phyloP scores from a whole-genome alignment of 2,113 vertebrate species.

The Malaclemys terrapin region DNA sequence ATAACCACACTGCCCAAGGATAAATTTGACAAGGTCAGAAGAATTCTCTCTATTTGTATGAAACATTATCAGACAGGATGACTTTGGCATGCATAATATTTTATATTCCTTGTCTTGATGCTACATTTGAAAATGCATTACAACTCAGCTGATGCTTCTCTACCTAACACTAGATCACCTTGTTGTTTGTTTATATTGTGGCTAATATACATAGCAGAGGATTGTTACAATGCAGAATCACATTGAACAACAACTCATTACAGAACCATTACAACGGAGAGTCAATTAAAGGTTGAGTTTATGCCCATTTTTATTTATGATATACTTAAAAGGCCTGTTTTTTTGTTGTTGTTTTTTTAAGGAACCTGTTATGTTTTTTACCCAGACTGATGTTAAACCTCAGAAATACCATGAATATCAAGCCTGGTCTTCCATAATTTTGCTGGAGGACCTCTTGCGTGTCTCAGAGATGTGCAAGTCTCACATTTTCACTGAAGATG shows the following conservation, averaged over 20 bases:
- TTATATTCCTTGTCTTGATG: neutral
- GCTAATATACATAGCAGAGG: neutral
- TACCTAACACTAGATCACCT: neutral
- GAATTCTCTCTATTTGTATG: conserved; percentile 11
- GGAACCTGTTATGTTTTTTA: neutral
- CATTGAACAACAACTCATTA: neutral
- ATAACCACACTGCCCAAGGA: conserved; percentile 30
- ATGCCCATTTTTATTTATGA: neutral
- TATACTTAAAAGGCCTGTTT: neutral
- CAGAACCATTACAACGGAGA: neutral
- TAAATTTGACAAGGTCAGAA: conserved; percentile 49
- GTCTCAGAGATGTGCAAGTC: neutral
- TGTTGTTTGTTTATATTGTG: neutral
- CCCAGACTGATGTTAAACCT: neutral
- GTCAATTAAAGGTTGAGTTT: neutral
- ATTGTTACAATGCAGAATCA: neutral
- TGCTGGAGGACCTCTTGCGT: neutral
- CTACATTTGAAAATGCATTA: neutral
- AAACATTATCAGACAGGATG: neutral
- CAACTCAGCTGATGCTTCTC: neutral
- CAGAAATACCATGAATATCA: neutral
- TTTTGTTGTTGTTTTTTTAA: neutral
- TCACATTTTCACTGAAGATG: neutral
- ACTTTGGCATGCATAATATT: neutral
- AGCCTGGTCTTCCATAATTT: neutral